phyloP scores from a whole-genome alignment of 2,888 invertebrate genomes.

The Parapristionchus giblindavisi region DNA sequence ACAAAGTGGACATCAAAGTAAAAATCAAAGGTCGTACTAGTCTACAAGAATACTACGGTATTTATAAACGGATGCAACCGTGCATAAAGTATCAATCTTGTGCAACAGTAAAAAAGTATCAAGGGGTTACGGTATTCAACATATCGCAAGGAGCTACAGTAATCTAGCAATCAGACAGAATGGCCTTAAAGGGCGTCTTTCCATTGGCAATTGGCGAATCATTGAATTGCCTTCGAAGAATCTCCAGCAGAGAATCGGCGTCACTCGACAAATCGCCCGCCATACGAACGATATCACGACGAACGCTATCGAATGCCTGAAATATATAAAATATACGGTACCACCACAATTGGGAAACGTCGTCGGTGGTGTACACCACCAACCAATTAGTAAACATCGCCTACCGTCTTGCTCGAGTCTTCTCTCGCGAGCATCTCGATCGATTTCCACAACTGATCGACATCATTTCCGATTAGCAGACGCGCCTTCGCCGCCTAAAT shows the following conservation, averaged over 20 bases:
- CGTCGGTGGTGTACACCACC: too few species aligned
- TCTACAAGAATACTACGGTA: too few species aligned
- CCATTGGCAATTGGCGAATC: background rate
- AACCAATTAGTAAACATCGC: too few species aligned
- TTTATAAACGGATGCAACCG: too few species aligned
- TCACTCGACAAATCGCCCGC: conserved; percentile 54
- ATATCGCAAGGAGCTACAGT: too few species aligned
- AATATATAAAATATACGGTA: too few species aligned
- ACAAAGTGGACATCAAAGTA: too few species aligned
- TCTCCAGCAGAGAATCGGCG: conserved; percentile 47
- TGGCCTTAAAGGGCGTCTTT: conserved; percentile 28
- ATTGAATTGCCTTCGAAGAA: conserved; percentile 16
- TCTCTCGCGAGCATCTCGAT: conserved; percentile 24
- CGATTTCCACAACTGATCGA: conserved; percentile 35
- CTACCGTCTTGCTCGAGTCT: conserved; percentile 23
- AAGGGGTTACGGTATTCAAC: too few species aligned
- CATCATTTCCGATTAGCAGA: conserved; percentile 34
- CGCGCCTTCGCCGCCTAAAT: conserved; percentile 33
- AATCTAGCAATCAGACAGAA: conserved; percentile 36
- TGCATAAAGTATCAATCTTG: too few species aligned
- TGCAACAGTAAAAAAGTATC: too few species aligned
- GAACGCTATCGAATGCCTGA: conserved; percentile 51
- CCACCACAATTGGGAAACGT: conserved; percentile 11
- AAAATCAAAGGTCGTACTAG: too few species aligned
- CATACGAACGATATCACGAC: conserved; percentile 55